Evolutionary conservation across 2,113 vertebrate genomes (phyloP).

Genomic region (Triplophysa siluroides): DNA sequence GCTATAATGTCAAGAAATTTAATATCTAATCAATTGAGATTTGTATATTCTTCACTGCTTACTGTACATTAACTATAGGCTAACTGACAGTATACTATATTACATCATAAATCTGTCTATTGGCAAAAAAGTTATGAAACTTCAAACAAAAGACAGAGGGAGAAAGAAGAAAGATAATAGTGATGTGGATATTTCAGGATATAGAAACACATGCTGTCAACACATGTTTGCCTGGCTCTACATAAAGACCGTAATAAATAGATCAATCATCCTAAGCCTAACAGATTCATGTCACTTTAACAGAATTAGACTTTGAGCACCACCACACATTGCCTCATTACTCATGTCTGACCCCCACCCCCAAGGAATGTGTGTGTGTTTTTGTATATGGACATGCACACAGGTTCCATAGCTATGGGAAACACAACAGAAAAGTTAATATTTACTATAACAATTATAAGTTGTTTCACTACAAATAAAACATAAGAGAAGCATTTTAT

Average conservation of each 20-base stretch:
- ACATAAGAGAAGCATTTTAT: no score
- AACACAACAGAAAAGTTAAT: no score
- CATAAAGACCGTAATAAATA: slow-evolving; percentile 75
- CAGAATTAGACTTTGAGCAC: slow-evolving; percentile 63
- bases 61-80: no score
- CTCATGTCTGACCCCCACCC: slow-evolving; percentile 53
- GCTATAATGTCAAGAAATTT: no score
- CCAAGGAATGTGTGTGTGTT: no score
- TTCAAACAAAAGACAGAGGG: slow-evolving; percentile 39
- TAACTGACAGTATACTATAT: no score
- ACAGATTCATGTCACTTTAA: slow-evolving; percentile 68
- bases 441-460: no score
- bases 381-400: no score
- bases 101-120: neutral
- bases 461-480: no score
- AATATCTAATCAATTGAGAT: no score
- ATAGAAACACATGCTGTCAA: slow-evolving; percentile 56
- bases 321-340: slow-evolving; percentile 60
- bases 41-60: no score
- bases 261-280: slow-evolving; percentile 69
- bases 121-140: slow-evolving; percentile 63
- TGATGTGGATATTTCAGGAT: slow-evolving; percentile 69
- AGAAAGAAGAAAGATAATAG: slow-evolving; percentile 61
- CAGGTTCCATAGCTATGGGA: no score
- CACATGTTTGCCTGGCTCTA: slow-evolving; percentile 68